phyloP scores from a whole-genome alignment of 1,140 invertebrate species.

The Lepidostoma basale region DNA sequence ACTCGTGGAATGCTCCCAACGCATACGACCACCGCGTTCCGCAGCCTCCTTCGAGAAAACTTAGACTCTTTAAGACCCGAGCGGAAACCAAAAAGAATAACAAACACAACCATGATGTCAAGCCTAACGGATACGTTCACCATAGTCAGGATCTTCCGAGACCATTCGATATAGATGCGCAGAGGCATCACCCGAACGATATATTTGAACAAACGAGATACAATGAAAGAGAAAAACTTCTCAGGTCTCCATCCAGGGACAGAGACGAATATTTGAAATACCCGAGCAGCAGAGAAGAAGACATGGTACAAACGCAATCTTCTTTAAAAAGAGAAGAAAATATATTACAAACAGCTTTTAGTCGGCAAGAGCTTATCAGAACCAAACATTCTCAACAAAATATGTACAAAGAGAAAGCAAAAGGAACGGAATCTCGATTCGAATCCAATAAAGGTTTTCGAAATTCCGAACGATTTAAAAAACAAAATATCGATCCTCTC shows the following conservation, averaged over 20 bases:
- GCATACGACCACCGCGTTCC: slow-evolving; percentile 45
- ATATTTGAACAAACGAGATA: slow-evolving; percentile 54
- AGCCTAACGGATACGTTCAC: slow-evolving; percentile 43
- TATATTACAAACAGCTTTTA: slow-evolving; percentile 50
- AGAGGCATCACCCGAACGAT: slow-evolving; percentile 52
- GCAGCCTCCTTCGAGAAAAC: slow-evolving; percentile 62
- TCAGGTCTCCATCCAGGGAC: slow-evolving; percentile 54
- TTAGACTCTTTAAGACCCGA: slow-evolving; percentile 74
- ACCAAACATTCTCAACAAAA: slow-evolving; percentile 53
- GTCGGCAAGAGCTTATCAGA: slow-evolving; percentile 54
- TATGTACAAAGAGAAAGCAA: slow-evolving; percentile 58
- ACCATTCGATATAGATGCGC: slow-evolving; percentile 53
- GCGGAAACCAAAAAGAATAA: slow-evolving; percentile 67
- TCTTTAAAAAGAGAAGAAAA: slow-evolving; percentile 59
- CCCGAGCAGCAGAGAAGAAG: slow-evolving; percentile 50
- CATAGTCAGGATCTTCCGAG: slow-evolving; percentile 49
- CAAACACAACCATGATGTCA: slow-evolving; percentile 40
- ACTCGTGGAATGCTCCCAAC: slow-evolving; percentile 53
- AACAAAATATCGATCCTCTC: slow-evolving; percentile 51
- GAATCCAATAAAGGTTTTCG: slow-evolving; percentile 59
- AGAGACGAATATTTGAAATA: slow-evolving; percentile 56
- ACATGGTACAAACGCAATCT: slow-evolving; percentile 56
- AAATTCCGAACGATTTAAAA: slow-evolving; percentile 59
- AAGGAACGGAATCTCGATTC: slow-evolving; percentile 54
- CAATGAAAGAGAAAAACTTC: slow-evolving; percentile 37